A percentile compares a stretch with the other conserved stretches of the same genome.
These are phyloP conservation scores for Pyrgus malvae DNA, from an alignment of 2,888 invertebrate genomes.

Conservation along the genomic window DNA sequence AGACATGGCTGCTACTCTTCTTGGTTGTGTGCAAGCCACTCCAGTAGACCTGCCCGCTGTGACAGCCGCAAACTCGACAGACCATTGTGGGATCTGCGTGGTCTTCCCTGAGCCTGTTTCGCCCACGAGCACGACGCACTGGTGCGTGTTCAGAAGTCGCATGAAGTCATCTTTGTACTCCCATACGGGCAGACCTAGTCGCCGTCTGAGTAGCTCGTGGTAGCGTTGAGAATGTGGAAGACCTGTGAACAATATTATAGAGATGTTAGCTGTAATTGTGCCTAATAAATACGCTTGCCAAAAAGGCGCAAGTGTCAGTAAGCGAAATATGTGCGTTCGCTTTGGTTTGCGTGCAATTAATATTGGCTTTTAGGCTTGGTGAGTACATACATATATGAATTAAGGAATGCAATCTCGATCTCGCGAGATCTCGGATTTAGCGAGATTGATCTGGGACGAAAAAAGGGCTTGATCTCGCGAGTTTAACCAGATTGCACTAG, in stretches of 20 bases:
- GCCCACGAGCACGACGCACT: slow-evolving; percentile 97
- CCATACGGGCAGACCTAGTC: slow-evolving; percentile 97
- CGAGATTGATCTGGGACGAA: no score
- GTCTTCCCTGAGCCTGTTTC: slow-evolving; percentile 99
- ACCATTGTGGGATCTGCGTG: slow-evolving; percentile 96
- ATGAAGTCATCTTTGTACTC: slow-evolving; percentile 98
- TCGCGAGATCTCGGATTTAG: no score
- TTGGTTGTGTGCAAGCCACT: slow-evolving; percentile 98
- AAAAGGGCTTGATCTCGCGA: no score
- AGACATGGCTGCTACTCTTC: slow-evolving; percentile 99
- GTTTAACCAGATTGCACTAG: no score
- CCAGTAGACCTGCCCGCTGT: slow-evolving; percentile 64
- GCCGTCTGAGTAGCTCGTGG: slow-evolving; percentile 93
- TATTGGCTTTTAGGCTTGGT: no score
- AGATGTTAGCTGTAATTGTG: not conserved
- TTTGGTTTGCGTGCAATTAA: no score
- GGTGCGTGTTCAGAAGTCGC: slow-evolving; percentile 94
- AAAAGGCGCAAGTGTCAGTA: no score
- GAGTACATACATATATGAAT: no score
- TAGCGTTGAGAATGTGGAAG: slow-evolving; percentile 94
- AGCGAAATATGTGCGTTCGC: no score
- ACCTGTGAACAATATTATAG: slow-evolving; percentile 57
- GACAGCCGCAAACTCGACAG: slow-evolving; percentile 67
- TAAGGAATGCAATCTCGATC: no score
- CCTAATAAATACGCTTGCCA: no score